phyloP scores from a whole-genome alignment of 2,888 invertebrate species.

The Ctena decussata region DNA sequence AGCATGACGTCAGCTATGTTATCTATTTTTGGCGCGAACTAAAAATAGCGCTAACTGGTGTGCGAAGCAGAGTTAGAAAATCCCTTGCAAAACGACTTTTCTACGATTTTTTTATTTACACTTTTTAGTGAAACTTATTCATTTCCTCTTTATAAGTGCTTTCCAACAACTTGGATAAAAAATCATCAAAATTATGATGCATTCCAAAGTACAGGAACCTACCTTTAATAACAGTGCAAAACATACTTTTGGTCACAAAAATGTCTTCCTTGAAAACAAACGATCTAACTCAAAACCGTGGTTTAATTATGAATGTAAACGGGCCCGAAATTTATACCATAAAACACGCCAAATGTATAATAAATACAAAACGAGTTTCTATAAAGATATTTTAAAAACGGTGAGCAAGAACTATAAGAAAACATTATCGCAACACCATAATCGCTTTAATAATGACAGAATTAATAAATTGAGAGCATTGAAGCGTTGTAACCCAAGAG shows the following conservation, averaged over 20 bases:
- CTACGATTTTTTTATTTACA: too few relatives aligned
- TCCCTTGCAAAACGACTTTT: too few relatives aligned
- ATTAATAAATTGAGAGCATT: neutral
- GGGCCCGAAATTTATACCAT: neutral
- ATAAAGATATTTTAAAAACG: neutral
- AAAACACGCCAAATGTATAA: neutral
- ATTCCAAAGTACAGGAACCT: too few relatives aligned
- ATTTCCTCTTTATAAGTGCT: too few relatives aligned
- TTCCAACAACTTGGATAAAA: too few relatives aligned
- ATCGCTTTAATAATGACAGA: neutral
- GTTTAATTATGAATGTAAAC: neutral
- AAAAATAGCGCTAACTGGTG: too few relatives aligned
- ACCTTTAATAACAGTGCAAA: neutral
- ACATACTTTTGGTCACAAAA: neutral
- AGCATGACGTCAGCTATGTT: too few relatives aligned
- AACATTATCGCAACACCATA: neutral
- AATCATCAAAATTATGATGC: too few relatives aligned
- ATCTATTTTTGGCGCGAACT: too few relatives aligned
- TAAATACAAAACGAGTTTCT: neutral
- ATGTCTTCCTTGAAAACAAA: neutral
- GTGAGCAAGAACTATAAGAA: neutral
- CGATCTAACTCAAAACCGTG: neutral
- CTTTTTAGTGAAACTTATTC: too few relatives aligned
- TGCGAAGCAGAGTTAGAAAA: too few relatives aligned
- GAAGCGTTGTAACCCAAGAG: neutral